phyloP scores from a whole-genome alignment of 2,797 vertebrate species.

The Agapornis canus region DNA sequence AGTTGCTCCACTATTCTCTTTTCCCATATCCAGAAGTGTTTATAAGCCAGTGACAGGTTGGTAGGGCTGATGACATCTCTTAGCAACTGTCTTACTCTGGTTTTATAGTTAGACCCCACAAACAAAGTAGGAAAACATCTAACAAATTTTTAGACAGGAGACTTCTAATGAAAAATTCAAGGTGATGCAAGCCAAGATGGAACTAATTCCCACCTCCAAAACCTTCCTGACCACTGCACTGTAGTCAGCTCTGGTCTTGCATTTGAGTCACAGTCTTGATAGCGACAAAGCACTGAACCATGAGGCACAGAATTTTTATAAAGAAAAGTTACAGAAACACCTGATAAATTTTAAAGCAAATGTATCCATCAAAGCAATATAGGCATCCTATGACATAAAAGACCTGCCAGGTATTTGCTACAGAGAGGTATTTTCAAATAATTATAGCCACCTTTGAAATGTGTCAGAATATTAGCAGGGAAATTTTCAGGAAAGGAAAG shows the following conservation, averaged over 20 bases:
- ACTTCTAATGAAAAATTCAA: neutral
- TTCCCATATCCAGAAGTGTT: neutral
- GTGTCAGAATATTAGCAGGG: neutral
- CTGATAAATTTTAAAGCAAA: neutral
- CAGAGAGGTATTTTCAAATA: neutral
- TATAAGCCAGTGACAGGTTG: neutral
- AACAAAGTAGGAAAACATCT: neutral
- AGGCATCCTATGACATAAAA: neutral
- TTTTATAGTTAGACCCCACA: neutral
- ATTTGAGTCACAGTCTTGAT: neutral
- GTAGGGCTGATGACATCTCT: neutral
- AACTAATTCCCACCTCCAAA: neutral
- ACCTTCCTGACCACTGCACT: neutral
- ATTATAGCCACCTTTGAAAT: neutral
- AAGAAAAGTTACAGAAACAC: neutral
- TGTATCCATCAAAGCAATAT: neutral
- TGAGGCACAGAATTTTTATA: neutral
- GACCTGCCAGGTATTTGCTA: neutral
- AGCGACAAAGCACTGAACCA: neutral
- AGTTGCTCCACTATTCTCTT: constrained; percentile 8
- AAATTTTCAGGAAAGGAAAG: neutral
- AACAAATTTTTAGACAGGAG: neutral
- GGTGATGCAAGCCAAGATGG: neutral
- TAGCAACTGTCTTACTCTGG: neutral
- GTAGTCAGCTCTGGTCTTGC: neutral